Evolutionary conservation across 2,113 vertebrate species (phyloP).

Genomic region (Promerops cafer): DNA sequence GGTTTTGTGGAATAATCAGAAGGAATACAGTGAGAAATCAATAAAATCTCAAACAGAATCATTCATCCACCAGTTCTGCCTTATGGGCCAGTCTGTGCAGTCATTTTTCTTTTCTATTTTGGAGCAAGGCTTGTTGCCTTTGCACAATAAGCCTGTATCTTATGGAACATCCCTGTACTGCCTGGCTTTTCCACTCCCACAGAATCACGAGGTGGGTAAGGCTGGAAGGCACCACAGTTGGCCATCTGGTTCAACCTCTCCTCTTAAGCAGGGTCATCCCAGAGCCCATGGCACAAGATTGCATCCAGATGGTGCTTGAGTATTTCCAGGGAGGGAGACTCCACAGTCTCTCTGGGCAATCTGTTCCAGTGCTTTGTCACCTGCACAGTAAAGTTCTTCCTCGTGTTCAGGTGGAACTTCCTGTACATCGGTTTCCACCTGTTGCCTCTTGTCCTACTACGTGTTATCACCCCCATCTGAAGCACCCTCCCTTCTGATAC

Average conservation of each 20-base stretch:
- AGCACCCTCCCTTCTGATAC: neutral
- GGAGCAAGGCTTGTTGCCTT: neutral
- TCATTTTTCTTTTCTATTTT: neutral
- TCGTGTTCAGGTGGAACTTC: neutral
- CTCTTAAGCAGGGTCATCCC: neutral
- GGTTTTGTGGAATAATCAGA: neutral
- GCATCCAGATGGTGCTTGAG: neutral
- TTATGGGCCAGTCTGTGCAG: neutral
- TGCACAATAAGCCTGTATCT: neutral
- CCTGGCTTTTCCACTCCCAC: fast-evolving
- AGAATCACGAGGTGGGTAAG: neutral
- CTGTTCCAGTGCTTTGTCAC: fast-evolving
- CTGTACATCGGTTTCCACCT: fast-evolving
- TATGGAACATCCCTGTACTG: neutral
- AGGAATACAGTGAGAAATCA: neutral
- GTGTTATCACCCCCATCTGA: too few relatives aligned
- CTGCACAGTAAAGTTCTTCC: neutral
- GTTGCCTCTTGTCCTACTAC: too few relatives aligned
- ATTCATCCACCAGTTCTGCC: neutral
- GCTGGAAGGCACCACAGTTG: neutral
- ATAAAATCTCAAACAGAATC: neutral
- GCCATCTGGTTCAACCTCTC: neutral
- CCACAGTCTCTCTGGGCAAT: fast-evolving
- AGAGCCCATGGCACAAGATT: neutral
- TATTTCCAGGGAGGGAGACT: neutral